Conservation (phyloP, 2,113 vertebrate genomes). For the Onychostoma macrolepis region DNA sequence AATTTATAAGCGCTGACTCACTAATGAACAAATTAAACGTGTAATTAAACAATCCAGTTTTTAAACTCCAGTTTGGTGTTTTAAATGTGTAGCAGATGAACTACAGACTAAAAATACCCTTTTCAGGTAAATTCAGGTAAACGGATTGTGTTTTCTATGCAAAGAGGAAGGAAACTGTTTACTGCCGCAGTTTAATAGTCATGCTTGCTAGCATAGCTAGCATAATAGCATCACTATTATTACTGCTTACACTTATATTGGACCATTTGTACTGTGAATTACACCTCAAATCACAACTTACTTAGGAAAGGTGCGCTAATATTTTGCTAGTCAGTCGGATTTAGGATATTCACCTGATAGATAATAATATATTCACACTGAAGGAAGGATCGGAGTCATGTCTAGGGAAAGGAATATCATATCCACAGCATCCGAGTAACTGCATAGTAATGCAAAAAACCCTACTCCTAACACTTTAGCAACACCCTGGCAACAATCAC, state of each 20-base stretch:
- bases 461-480: neutral
- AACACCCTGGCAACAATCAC: neutral
- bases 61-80: neutral
- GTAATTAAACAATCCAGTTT: neutral
- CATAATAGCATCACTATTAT: neutral
- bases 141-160: neutral
- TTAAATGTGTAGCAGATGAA: conserved; percentile 3
- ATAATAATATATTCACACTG: too few species aligned
- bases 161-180: neutral
- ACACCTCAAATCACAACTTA: neutral
- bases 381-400: too few species aligned
- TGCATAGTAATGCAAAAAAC: neutral
- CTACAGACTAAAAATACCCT: neutral
- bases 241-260: neutral
- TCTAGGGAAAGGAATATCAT: too few species aligned
- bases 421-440: neutral
- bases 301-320: neutral
- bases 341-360: neutral
- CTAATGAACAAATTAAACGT: neutral
- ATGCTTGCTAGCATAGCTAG: neutral
- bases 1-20: neutral
- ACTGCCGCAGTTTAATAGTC: neutral
- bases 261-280: neutral
- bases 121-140: neutral
- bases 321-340: neutral